Evolutionary conservation across 2,797 vertebrate species (phyloP), one percentile per base, ranked within the genome.

Genomic region (Amblyraja radiata): DNA sequence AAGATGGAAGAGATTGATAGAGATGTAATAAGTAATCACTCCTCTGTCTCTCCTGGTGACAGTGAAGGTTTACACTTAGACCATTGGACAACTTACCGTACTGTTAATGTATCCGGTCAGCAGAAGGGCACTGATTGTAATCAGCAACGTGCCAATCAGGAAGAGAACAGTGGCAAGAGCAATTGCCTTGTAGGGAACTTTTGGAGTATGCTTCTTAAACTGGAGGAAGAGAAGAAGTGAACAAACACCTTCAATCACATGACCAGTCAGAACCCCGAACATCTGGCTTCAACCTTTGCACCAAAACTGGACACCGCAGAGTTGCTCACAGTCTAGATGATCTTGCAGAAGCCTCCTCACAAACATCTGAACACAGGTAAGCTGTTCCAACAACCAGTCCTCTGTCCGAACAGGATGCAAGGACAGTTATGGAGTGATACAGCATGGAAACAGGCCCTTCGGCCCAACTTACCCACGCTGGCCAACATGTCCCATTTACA

Each of bases 181-280:
- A 0, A 99, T 99, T 0, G 98, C 98, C 95, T 98, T 99, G 95
- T 99, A 99, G 0, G 98, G 98, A 93, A 99, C 96, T 96, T 97
- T 98, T 16, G 98, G 98, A 0, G 98, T 98, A 93, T 96, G 98
- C 95, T 96, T 99, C 97, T 99, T 99, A 95, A 99, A 99, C 98
- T 99, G 95, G 0, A 93, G 88, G 93, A 93, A 93, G 94, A 94
- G 93, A 94, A 93, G 94, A 94, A 95, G 39, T 5, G 7, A 54
- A 25, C 25, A n/a, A 84, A 68, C 13, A 23, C 65, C 6, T n/a
- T 68, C 32, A 32, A 46, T 68, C 16, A 78, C n/a, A 32, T n/a
- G 11, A 65, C 28, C 28, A 9, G 76, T n/a, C 76, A 7, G 28
- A 2, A 77, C 18, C 18, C 0, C 18, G 71, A 73, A 18, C 11